Conservation (phyloP, 1,140 invertebrate species). For the Cephus cinctus region DNA sequence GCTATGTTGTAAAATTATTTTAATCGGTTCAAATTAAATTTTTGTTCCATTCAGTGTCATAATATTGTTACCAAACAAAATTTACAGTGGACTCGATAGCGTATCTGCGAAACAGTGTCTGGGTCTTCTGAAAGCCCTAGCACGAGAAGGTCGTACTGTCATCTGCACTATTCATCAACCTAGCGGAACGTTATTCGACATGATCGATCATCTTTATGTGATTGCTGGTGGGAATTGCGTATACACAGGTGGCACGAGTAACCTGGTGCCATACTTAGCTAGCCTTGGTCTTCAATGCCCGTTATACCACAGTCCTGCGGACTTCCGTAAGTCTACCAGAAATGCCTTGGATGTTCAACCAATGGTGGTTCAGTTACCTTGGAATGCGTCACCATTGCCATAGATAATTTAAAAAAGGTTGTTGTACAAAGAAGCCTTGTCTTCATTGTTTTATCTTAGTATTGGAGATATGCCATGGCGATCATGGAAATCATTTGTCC, state of each 20-base stretch:
- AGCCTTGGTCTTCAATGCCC: conserved; percentile 75
- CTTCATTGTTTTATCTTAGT: conserved; percentile 64
- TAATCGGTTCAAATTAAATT: no score
- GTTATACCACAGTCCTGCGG: conserved; percentile 86
- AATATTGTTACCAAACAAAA: no score
- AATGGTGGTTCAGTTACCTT: no score
- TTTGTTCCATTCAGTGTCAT: no score
- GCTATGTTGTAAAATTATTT: background rate
- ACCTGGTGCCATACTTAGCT: conserved; percentile 75
- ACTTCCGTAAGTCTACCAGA: conserved; percentile 81
- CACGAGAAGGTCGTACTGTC: conserved; percentile 75
- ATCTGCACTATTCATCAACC: conserved; percentile 92
- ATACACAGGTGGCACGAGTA: conserved; percentile 73
- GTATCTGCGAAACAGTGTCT: conserved; percentile 83
- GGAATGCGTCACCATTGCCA: no score
- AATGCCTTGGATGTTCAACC: no score
- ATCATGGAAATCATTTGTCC: conserved; percentile 68
- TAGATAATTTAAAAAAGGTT: no score
- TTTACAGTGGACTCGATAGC: conserved; percentile 86
- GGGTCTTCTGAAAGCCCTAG: conserved; percentile 71
- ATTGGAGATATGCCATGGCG: conserved; percentile 81
- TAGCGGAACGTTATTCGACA: conserved; percentile 80
- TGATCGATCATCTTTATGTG: conserved; percentile 88
- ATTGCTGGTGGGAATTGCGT: conserved; percentile 79
- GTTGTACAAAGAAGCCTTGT: no score